Base-by-base conservation (phyloP, 2,113 vertebrate species). In the Periophthalmus modestus region DNA sequence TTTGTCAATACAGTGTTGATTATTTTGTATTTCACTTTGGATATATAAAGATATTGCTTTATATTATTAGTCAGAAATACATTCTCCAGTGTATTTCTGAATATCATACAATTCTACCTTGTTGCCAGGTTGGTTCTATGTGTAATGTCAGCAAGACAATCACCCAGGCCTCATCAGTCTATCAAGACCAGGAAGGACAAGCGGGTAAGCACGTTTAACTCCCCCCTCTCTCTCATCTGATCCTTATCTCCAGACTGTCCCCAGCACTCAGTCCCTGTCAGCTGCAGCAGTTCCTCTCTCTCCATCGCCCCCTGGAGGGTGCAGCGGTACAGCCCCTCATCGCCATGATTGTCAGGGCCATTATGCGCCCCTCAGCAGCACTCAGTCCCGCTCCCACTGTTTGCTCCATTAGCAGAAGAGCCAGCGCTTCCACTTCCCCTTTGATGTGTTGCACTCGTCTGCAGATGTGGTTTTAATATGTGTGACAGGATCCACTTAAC, bases 261-360 rank as follows among this genome's bases (percentile, higher is more conserved):
- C 50, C 73, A 72, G 81, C 52, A 46, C 82, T 79, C 80, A 87
- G 74, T 80, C 82, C 11, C 62, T 82, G 79, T 85, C 87, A 85
- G 72, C 72, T 79, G 83, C 73, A 82, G 82, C 87, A 72, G 66
- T 66, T 82, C 80, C 69, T 9, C 46, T 28, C 23, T 59, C 74
- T 39, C 34, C 69, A 58, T 66, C 85, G 81, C 61, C 68, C 81
- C 86, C 87, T 82, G 79, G 80, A 76, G 83, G 82, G 77, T 81
- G 61, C 34, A 79, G 77, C 75, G 82, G 81, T 24, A 85, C 69
- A 66, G 79, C 82, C 85, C 77, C 83, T 89, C 87, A 72, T 84
- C 83, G 75, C 83, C 75, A 86, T 89, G 90, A 94, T 89, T 90
- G 89, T 89, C 88, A 89, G 84, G 66, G 76, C 88, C 86, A 89